Evolutionary conservation across 2,888 invertebrate species (phyloP).

Genomic region (Lepidochitona cinerea): DNA sequence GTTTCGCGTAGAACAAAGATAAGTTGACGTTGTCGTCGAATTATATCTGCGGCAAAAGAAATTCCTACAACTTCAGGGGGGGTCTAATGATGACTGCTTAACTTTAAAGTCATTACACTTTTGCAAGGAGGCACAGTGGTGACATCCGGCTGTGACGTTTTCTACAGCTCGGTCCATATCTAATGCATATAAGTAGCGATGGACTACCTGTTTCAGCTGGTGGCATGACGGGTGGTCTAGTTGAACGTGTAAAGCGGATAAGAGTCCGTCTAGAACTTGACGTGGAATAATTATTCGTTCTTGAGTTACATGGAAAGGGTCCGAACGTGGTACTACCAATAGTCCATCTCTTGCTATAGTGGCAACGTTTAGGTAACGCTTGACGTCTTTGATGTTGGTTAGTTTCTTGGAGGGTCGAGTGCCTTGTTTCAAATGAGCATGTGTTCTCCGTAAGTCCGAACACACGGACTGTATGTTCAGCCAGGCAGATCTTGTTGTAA

Average conservation of each 20-base stretch:
- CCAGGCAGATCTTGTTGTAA: no score
- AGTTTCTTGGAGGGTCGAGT: no score
- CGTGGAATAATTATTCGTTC: conserved; percentile 39
- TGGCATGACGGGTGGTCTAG: conserved; percentile 37
- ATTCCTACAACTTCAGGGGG: conserved; percentile 33
- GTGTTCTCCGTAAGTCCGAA: no score
- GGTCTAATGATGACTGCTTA: conserved; percentile 29
- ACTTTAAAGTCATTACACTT: conserved; percentile 22
- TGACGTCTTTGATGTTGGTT: no score
- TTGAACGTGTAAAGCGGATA: conserved; percentile 36
- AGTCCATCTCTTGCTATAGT: not conserved
- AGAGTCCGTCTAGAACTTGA: conserved; percentile 31
- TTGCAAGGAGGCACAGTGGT: conserved; percentile 35
- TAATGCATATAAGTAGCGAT: conserved; percentile 35
- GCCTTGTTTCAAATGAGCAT: no score
- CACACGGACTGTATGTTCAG: no score
- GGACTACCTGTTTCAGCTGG: conserved; percentile 31
- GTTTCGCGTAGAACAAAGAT: conserved; percentile 29
- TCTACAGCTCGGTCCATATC: conserved; percentile 28
- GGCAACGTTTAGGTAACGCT: not conserved
- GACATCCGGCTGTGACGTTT: conserved; percentile 24
- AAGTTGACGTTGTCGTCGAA: conserved; percentile 33
- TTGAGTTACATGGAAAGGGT: conserved; percentile 9
- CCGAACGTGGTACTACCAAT: not conserved
- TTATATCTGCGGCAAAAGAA: conserved; percentile 41